phyloP scores from a whole-genome alignment of 1,140 invertebrate species.

The Nymphalis io region DNA sequence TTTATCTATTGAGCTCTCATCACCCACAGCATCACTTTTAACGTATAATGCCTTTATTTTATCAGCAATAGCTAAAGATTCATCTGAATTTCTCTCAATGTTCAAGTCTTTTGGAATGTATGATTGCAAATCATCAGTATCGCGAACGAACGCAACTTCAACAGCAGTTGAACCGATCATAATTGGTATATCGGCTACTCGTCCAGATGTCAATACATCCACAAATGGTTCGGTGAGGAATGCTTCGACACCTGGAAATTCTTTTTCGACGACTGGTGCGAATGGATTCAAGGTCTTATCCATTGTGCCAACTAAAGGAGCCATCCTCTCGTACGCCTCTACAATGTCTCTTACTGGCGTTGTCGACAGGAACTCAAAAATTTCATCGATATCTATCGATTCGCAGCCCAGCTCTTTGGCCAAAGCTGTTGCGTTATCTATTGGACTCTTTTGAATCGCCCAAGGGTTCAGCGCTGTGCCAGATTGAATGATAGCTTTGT shows the following conservation, averaged over 20 bases:
- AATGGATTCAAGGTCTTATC: constrained; percentile 44
- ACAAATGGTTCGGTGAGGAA: constrained; percentile 60
- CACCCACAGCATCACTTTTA: constrained; percentile 48
- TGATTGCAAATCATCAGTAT: constrained; percentile 60
- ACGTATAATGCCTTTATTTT: constrained; percentile 68
- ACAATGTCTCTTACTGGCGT: constrained; percentile 66
- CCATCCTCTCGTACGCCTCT: constrained; percentile 47
- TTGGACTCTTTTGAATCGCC: constrained; percentile 69
- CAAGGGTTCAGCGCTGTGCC: constrained; percentile 84
- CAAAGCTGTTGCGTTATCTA: constrained; percentile 64
- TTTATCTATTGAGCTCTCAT: constrained; percentile 53
- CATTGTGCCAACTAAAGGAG: constrained; percentile 38
- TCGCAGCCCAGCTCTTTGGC: constrained; percentile 63
- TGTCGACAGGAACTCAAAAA: constrained; percentile 63
- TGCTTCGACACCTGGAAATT: constrained; percentile 65
- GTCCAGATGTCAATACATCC: constrained; percentile 62
- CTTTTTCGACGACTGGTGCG: constrained; percentile 64
- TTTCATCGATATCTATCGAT: constrained; percentile 54
- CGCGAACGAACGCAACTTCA: constrained; percentile 53
- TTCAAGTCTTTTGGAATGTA: constrained; percentile 65
- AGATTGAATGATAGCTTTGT: constrained; percentile 84
- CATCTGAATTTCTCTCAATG: constrained; percentile 55
- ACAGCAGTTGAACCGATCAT: constrained; percentile 65
- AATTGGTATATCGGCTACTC: constrained; percentile 61
- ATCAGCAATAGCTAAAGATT: constrained; percentile 57